phyloP scores from a whole-genome alignment of 2,113 vertebrate species.

The Nothocercus nigrocapillus region DNA sequence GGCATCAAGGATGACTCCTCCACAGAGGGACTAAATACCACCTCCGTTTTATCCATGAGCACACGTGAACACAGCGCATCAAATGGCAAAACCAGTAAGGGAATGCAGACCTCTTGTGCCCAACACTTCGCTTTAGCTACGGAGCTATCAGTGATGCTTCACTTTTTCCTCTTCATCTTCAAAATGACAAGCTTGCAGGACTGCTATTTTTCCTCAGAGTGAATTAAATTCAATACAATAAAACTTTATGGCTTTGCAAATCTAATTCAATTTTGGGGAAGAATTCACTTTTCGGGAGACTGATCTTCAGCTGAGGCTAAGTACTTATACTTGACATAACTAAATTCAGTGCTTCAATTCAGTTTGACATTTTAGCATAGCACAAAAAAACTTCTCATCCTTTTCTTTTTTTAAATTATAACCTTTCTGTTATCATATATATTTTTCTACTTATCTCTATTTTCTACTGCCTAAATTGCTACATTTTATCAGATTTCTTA shows the following conservation, averaged over 20 bases:
- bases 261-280: not conserved
- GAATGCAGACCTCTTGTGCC: not conserved
- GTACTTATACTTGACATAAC: conserved; percentile 16
- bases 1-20: not conserved
- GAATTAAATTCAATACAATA: not conserved
- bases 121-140: not conserved
- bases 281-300: not conserved
- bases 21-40: not conserved
- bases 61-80: not conserved
- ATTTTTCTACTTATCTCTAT: not conserved
- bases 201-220: not conserved
- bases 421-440: not conserved
- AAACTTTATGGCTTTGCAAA: conserved; percentile 13
- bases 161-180: not conserved
- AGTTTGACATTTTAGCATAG: not conserved
- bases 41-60: not conserved
- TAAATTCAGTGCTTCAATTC: conserved; percentile 7
- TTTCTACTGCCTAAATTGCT: not conserved
- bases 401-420: not conserved
- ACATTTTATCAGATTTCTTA: not conserved
- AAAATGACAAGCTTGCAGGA: not conserved
- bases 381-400: not conserved
- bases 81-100: not conserved
- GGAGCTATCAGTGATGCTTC: not conserved
- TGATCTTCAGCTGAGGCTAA: conserved; percentile 6